A percentile compares a stretch with the other conserved stretches of the same genome.
Conservation (phyloP, 1,140 invertebrate genomes). For the Oscheius sp. region DNA sequence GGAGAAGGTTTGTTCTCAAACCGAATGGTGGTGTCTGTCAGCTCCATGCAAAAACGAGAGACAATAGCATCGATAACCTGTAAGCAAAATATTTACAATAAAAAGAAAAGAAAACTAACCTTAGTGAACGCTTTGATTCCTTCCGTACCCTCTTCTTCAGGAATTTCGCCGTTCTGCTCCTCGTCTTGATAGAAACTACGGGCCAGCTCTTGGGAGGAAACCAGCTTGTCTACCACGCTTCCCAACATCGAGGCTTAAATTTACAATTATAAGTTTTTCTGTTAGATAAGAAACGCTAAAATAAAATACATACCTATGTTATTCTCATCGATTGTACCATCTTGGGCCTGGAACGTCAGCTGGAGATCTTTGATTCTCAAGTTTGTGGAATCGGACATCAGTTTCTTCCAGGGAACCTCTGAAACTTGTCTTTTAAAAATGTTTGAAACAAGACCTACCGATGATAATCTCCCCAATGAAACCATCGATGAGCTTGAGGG, state of each 20-base stretch:
- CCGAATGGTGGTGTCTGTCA: conserved; percentile 25
- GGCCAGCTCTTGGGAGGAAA: conserved; percentile 25
- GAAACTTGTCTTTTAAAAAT: background rate
- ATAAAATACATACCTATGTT: conserved; percentile 14
- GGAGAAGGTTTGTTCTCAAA: conserved; percentile 14
- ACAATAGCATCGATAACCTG: conserved; percentile 28
- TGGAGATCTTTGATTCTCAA: conserved; percentile 27
- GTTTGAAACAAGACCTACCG: background rate
- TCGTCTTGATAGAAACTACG: conserved; percentile 27
- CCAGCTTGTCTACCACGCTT: conserved; percentile 17
- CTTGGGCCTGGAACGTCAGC: conserved; percentile 17
- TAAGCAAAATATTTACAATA: background rate
- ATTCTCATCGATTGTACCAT: conserved; percentile 15
- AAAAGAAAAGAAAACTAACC: background rate
- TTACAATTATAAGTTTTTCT: background rate
- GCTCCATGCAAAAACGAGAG: conserved; percentile 22
- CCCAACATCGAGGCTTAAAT: conserved; percentile 24
- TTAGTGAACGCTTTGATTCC: conserved; percentile 12
- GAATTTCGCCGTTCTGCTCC: background rate
- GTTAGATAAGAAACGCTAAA: background rate
- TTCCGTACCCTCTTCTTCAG: background rate
- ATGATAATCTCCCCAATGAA: conserved; percentile 29
- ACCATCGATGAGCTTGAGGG: conserved; percentile 33
- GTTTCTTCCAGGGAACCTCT: conserved; percentile 24
- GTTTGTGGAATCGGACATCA: conserved; percentile 22